Percentiles rank a stretch among this genome's conserved stretches.
These are phyloP conservation scores for Chaetura pelagica DNA, from an alignment of 2,113 vertebrate species.

Conservation along the genomic window DNA sequence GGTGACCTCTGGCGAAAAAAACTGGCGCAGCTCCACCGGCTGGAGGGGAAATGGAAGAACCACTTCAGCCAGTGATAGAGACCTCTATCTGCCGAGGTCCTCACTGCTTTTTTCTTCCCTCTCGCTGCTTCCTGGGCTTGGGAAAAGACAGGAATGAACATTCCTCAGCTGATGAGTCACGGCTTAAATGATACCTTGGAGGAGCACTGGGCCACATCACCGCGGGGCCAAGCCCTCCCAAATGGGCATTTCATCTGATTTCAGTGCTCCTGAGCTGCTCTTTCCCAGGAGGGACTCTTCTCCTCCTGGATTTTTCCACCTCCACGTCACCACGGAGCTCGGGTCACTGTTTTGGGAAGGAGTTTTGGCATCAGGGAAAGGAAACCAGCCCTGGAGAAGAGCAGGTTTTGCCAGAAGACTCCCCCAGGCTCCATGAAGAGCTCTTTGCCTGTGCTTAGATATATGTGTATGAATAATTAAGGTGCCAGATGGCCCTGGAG, in stretches of 20 bases:
- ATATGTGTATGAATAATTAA: constrained; percentile 46
- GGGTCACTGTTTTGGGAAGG: fast-evolving
- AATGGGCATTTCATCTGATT: not conserved
- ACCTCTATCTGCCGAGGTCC: not conserved
- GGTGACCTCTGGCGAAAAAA: not conserved
- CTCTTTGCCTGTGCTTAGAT: not conserved
- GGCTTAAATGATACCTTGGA: not conserved
- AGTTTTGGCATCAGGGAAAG: not conserved
- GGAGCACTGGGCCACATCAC: not conserved
- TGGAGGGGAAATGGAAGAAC: not conserved
- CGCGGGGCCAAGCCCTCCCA: not conserved
- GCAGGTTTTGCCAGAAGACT: not conserved
- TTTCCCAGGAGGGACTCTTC: not conserved
- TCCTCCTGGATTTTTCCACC: constrained; percentile 4
- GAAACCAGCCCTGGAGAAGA: not conserved
- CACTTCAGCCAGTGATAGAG: not conserved
- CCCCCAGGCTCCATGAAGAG: not conserved
- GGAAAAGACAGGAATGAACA: not conserved
- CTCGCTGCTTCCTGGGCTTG: not conserved
- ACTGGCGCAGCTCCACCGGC: not conserved
- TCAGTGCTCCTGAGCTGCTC: not conserved
- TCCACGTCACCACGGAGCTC: not conserved
- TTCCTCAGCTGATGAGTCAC: constrained; percentile 19
- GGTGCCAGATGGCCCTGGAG: constrained; percentile 54
- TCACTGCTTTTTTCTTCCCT: not conserved